A percentile compares a stretch with the other conserved stretches of the same genome.
These are phyloP conservation scores for Melanargia galathea DNA, from an alignment of 2,888 invertebrate genomes.

Conservation along the genomic window DNA sequence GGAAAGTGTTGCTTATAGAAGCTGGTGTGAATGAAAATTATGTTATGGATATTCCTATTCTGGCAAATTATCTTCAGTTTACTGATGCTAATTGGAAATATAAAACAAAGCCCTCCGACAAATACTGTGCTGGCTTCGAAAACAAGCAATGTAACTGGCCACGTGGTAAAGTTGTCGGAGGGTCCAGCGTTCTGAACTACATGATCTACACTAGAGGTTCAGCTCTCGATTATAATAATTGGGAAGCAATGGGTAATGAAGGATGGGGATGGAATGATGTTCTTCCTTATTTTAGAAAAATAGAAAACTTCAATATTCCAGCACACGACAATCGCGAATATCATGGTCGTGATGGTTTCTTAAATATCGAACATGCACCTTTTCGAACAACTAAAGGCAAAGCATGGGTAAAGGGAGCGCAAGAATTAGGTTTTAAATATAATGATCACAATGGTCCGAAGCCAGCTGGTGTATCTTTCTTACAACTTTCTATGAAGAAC, in stretches of 20 bases:
- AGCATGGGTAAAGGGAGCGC: conserved; percentile 84
- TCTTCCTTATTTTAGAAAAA: conserved; percentile 89
- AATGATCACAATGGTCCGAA: conserved; percentile 84
- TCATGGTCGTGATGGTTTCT: conserved; percentile 81
- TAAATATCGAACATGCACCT: conserved; percentile 80
- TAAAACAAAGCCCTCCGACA: conserved; percentile 88
- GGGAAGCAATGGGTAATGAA: conserved; percentile 87
- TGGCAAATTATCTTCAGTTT: conserved; percentile 88
- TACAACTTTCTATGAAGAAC: conserved; percentile 84
- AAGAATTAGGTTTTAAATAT: conserved; percentile 82
- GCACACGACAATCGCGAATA: conserved; percentile 74
- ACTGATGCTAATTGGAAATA: conserved; percentile 90
- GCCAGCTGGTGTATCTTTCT: conserved; percentile 83
- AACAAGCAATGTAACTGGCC: conserved; percentile 90
- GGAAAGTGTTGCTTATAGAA: conserved; percentile 87
- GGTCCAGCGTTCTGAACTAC: conserved; percentile 89
- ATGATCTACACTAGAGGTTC: conserved; percentile 91
- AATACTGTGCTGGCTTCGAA: conserved; percentile 88
- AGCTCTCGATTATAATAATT: conserved; percentile 87
- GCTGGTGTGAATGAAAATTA: conserved; percentile 87
- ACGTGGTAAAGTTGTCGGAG: conserved; percentile 91
- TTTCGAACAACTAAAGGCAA: conserved; percentile 76
- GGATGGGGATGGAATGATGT: conserved; percentile 89
- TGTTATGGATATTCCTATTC: conserved; percentile 89
- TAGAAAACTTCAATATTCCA: conserved; percentile 86